These are phyloP conservation scores for Atta colombica DNA, from an alignment of 1,140 invertebrate species.

Conservation along the genomic window DNA sequence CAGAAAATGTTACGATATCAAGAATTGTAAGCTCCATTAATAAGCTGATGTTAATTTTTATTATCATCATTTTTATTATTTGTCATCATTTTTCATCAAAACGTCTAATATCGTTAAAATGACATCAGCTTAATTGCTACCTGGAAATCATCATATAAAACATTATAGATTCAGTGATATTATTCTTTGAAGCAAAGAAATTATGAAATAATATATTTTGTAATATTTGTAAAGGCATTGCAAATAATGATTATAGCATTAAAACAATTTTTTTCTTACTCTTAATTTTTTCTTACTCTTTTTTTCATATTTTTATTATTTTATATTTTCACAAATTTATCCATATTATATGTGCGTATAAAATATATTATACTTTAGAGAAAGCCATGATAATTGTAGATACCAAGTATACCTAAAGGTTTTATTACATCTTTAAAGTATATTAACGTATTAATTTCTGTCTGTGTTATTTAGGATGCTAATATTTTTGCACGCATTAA, in stretches of 20 bases:
- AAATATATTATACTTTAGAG: not conserved
- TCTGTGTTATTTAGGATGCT: not conserved
- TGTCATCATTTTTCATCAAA: too few relatives aligned
- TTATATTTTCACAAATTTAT: not conserved
- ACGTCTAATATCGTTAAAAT: too few relatives aligned
- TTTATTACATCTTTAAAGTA: not conserved
- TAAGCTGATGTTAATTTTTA: too few relatives aligned
- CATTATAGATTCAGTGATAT: constrained; percentile 1
- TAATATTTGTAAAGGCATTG: not conserved
- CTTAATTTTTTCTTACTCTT: not conserved
- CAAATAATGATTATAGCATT: not conserved
- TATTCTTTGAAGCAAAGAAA: not conserved
- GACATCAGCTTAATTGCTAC: too few relatives aligned
- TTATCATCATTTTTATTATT: too few relatives aligned
- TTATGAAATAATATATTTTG: not conserved
- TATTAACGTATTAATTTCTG: not conserved
- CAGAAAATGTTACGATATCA: not conserved
- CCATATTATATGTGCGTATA: not conserved
- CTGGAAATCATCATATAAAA: not conserved
- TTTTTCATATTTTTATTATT: not conserved
- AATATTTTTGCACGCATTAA: not conserved
- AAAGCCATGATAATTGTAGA: not conserved
- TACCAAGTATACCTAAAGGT: not conserved
- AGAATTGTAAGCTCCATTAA: not conserved
- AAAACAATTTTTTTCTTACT: not conserved